Base-by-base conservation (phyloP, 2,888 invertebrate species). In the Panopea generosa region DNA sequence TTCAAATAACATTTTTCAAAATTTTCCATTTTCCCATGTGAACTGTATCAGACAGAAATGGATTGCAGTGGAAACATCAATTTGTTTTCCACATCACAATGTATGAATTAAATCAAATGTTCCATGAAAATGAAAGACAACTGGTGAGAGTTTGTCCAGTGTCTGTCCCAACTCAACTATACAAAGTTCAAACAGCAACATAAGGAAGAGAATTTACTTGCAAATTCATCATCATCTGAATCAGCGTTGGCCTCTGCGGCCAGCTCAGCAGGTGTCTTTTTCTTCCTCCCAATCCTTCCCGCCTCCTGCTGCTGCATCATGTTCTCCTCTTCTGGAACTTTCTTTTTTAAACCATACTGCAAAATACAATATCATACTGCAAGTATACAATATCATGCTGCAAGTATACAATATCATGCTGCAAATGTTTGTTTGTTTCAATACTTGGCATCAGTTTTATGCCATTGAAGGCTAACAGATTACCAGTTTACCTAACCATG, bases 291-390 rank as follows among this genome's bases (percentile, higher is more conserved):
- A 91, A 99, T 94, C 33, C 93, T 84, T 0, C 91, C 91, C 4
- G 70, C 76, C 4, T 91, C 93, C 26, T 87, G 87, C 49, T 84
- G 80, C 45, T 80, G 84, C 60, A 80, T 59, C 33, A 83, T 78
- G 0, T 84, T 85, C 52, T 90, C 91, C 47, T 83, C 78, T 33
- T 86, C 89, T 3, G 87, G 86, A 29, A 89, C 89, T 93, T 97
- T 97, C 95, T 99, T 99, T 93, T 97, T 97, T 94, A 99, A 98
- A 94, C 99, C 99, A 94, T 99, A 99, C 98, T 99, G 95, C 38
- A 87, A 85, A 20, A 50, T 14, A 59, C 43, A 59, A 53, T 3
- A 53, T 18, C 20, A 33, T 16, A 3, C 20, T 47, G 20, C 47
- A 47, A 20, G 16, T 47, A 4, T 47, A 87, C 84, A 20, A 50